Conservation (phyloP, 2,113 vertebrate genomes). For the Pyrgilauda ruficollis region DNA sequence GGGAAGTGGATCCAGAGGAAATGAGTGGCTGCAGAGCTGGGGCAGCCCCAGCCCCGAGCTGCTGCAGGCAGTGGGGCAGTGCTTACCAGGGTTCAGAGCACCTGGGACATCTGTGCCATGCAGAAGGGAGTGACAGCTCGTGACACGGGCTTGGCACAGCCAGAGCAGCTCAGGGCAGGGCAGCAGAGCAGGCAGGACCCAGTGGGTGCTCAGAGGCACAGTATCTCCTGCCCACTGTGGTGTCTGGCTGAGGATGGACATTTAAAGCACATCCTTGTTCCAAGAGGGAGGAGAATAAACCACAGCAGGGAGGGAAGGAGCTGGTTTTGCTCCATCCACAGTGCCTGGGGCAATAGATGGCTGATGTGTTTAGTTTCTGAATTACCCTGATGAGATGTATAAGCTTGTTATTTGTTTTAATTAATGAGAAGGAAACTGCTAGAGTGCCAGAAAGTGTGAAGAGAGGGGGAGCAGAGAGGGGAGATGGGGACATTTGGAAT, state of each 20-base stretch:
- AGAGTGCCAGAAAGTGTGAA: background rate
- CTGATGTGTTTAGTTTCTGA: background rate
- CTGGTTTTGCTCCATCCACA: background rate
- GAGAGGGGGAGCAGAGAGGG: background rate
- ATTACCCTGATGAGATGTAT: constrained; percentile 4
- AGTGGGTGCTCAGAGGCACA: background rate
- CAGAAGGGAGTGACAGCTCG: background rate
- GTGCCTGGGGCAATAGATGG: background rate
- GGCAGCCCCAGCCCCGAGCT: background rate
- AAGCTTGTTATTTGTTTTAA: constrained; percentile 52
- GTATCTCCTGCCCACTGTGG: background rate
- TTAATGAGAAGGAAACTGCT: constrained; percentile 36
- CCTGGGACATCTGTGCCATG: background rate
- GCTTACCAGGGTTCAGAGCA: background rate
- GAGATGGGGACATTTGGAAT: constrained; percentile 17
- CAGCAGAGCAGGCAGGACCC: background rate
- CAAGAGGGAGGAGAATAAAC: background rate
- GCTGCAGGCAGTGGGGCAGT: background rate
- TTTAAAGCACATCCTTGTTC: background rate
- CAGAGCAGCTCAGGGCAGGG: background rate
- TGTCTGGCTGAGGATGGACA: background rate
- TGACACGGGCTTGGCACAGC: background rate
- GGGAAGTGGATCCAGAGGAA: background rate
- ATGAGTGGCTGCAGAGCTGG: background rate
- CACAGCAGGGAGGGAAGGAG: background rate